Percentiles rank a stretch among this genome's conserved stretches.
phyloP scores from a whole-genome alignment of 2,888 invertebrate species.

The Linyphia triangularis region DNA sequence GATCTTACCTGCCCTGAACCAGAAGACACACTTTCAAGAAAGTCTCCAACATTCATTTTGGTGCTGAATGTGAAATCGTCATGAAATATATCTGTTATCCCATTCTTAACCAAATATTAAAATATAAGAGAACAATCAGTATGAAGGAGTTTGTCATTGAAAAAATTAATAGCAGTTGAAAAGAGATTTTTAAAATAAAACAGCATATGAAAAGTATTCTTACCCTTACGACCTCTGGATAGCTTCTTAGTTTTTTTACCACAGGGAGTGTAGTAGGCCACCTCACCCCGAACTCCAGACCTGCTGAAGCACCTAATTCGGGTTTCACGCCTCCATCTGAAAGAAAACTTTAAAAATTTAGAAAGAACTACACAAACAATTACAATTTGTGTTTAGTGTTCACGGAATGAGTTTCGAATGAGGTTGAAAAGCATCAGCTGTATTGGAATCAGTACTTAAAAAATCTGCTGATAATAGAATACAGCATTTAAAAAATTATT shows the following conservation, averaged over 20 bases:
- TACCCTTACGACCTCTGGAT: slow-evolving; percentile 83
- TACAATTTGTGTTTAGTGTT: too few species aligned
- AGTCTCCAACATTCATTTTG: slow-evolving; percentile 93
- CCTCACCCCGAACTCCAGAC: slow-evolving; percentile 94
- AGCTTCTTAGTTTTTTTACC: slow-evolving; percentile 84
- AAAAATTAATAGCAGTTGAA: background rate
- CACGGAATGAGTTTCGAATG: background rate
- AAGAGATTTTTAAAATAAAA: background rate
- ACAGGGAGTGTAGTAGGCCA: slow-evolving; percentile 89
- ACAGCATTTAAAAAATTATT: too few species aligned
- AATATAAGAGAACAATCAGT: slow-evolving; percentile 77
- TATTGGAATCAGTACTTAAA: too few species aligned
- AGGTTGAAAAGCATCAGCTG: too few species aligned
- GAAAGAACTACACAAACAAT: background rate
- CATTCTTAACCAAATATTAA: slow-evolving; percentile 88
- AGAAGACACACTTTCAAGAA: slow-evolving; percentile 85
- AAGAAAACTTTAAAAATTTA: slow-evolving; percentile 20
- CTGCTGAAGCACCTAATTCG: slow-evolving; percentile 92
- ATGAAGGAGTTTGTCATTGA: background rate
- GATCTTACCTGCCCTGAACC: slow-evolving; percentile 79
- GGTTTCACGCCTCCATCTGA: slow-evolving; percentile 92
- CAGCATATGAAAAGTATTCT: background rate
- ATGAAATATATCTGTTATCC: slow-evolving; percentile 85
- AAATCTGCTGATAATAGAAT: too few species aligned
- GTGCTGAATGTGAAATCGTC: slow-evolving; percentile 97